Evolutionary conservation across 2,888 invertebrate genomes (phyloP).

Genomic region (Nysson spinosus): DNA sequence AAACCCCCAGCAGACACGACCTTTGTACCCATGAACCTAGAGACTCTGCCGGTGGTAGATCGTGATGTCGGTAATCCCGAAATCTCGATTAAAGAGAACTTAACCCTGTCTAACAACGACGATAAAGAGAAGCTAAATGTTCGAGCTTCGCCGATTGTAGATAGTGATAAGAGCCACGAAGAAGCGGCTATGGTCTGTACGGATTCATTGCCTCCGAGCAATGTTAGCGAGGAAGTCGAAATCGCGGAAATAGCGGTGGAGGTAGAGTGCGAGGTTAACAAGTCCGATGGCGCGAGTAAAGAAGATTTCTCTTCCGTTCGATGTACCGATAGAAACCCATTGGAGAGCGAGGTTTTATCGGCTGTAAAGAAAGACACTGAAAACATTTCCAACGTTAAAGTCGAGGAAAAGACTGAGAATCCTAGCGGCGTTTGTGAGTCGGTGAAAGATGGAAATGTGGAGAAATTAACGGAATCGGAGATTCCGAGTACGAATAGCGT

Average conservation of each 20-base stretch:
- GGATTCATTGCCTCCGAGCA: too few relatives aligned
- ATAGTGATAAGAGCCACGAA: neutral
- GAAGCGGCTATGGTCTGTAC: too few relatives aligned
- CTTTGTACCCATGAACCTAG: constrained; percentile 17
- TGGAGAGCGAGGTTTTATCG: neutral
- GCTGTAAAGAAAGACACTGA: neutral
- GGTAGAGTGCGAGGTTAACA: neutral
- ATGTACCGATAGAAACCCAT: neutral
- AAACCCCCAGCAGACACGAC: constrained; percentile 24
- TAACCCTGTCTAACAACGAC: constrained; percentile 6
- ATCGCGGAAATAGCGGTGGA: neutral
- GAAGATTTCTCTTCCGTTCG: too few relatives aligned
- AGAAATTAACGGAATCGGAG: neutral
- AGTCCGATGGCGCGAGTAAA: neutral
- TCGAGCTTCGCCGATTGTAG: neutral
- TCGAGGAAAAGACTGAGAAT: neutral
- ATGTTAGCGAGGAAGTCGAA: neutral
- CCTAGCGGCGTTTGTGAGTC: neutral
- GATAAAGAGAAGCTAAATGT: neutral
- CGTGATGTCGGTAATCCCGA: constrained; percentile 4
- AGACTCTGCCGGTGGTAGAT: constrained; percentile 40
- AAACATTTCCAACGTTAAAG: neutral
- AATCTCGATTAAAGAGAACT: neutral
- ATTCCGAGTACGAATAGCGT: neutral
- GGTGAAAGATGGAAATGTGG: neutral